Conservation (phyloP, 2,888 invertebrate genomes). For the Seira musarum region DNA sequence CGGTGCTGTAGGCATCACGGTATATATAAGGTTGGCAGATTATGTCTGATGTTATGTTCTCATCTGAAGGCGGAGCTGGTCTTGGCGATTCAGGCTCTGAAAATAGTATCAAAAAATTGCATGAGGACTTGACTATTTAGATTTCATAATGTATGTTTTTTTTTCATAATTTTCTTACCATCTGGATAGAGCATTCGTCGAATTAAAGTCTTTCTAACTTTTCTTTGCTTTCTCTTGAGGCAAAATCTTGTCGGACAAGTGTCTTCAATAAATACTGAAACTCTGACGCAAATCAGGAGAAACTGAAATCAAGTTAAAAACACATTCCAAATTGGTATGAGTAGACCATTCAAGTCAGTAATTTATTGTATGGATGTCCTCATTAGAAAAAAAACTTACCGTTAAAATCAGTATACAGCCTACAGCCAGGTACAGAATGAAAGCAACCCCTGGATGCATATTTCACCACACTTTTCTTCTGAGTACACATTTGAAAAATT, state of each 20-base stretch:
- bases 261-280: constrained; percentile 51
- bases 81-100: constrained; percentile 23
- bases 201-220: constrained; percentile 36
- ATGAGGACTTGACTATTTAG: neutral
- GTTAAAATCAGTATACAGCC: constrained; percentile 40
- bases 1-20: constrained; percentile 63
- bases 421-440: constrained; percentile 44
- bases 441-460: constrained; percentile 47
- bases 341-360: too few relatives aligned
- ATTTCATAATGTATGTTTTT: neutral
- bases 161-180: constrained; percentile 23
- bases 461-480: constrained; percentile 48
- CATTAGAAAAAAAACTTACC: constrained; percentile 39
- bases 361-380: too few relatives aligned
- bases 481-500: constrained; percentile 54
- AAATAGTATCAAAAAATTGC: neutral
- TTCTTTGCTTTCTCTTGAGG: constrained; percentile 37
- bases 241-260: constrained; percentile 47
- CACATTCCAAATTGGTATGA: too few relatives aligned
- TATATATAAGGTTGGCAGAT: constrained; percentile 63
- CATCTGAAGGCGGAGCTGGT: constrained; percentile 56
- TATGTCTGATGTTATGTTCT: constrained; percentile 57
- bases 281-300: constrained; percentile 35
- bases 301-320: constrained; percentile 35
- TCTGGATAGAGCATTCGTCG: constrained; percentile 36